Conservation (phyloP, 2,113 vertebrate species). For the Serilophus lunatus region DNA sequence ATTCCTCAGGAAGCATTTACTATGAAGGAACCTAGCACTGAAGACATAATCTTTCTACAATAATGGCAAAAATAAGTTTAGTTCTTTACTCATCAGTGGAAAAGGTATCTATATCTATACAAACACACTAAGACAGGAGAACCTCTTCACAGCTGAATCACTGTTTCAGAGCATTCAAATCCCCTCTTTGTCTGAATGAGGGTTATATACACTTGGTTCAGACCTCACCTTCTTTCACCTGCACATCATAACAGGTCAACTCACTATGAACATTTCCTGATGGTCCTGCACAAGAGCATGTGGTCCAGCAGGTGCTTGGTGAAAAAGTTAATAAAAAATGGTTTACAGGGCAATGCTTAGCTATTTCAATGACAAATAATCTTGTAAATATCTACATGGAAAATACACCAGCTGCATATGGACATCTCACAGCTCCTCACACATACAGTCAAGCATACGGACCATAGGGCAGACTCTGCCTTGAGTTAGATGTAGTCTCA, state of each 20-base stretch:
- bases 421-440: not conserved
- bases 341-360: not conserved
- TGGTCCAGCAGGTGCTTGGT: not conserved
- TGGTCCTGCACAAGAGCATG: not conserved
- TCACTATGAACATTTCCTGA: not conserved
- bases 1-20: not conserved
- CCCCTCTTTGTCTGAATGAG: rapidly evolving
- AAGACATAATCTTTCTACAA: not conserved
- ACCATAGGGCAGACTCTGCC: not conserved
- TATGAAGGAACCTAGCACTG: not conserved
- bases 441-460: not conserved
- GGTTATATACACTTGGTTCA: not conserved
- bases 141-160: not conserved
- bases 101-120: not conserved
- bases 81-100: not conserved
- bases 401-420: not conserved
- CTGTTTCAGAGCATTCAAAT: not conserved
- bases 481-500: not conserved
- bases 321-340: not conserved
- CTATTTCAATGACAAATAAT: not conserved
- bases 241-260: not conserved
- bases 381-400: not conserved
- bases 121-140: not conserved
- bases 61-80: not conserved
- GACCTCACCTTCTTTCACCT: not conserved